Base-by-base conservation (phyloP, 2,797 vertebrate species). In the Chaetophractus vellerosus region DNA sequence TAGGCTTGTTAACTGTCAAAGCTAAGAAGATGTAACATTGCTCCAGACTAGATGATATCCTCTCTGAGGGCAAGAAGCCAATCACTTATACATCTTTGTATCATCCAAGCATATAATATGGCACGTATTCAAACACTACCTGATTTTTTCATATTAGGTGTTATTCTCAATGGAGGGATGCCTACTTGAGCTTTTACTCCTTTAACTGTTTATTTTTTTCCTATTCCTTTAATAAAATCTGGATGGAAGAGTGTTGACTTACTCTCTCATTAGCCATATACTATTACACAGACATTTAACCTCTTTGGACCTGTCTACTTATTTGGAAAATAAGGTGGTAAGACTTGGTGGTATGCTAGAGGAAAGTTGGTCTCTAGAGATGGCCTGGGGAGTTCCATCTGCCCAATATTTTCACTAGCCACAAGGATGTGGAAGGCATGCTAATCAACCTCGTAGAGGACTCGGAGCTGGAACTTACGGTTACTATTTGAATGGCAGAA, bases 321-420 rank as follows among this genome's bases (percentile, higher is more conserved):
- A 45, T 66, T 75, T 93, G 63, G 89, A 72, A 86, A 94, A 45
- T 74, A 79, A 59, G 26, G 59, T 38, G 28, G 11, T 64, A 38
- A 94, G 48, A 16, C 19, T 57, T 69, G 21, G 26, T 59, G 63
- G 9, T 41, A 16, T 23, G n/a, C 15, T 18, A 24, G 23, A 86
- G 45, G 28, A 59, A 79, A 79, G 48, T 0, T 31, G 31, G 31
- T 71, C 28, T 76, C 59, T 41, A 48, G 71, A 75, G 38, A 59
- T 14, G 59, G 16, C 64, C 71, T 2, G 4, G 57, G 36, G 57
- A 19, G 45, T 59, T 84, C 64, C 93, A 80, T 87, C 91, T 96
- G 88, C 57, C 21, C 31, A 36, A 15, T 4, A n/a, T 71, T 61
- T 81, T 57, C 10, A 1, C 36, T 4, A 91, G 63, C 45, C 12